A percentile compares a stretch with the other conserved stretches of the same genome.
Evolutionary conservation across 2,888 invertebrate species (phyloP).

Genomic region (Aphelenchoides bicaudatus): DNA sequence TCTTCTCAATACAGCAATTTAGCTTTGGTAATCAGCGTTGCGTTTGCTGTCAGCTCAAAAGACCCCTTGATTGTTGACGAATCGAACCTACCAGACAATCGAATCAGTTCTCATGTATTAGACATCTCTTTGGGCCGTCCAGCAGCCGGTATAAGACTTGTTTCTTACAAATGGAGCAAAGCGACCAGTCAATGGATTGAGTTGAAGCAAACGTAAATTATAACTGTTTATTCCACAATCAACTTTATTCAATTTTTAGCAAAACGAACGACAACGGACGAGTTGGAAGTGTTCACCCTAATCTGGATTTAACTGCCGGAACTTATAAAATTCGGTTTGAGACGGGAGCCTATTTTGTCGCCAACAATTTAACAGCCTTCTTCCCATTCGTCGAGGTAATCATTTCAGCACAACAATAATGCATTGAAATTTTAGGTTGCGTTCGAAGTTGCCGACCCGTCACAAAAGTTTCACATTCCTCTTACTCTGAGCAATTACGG

Average conservation of each 20-base stretch:
- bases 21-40: constrained; percentile 15
- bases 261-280: constrained; percentile 43
- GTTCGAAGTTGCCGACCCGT: constrained; percentile 40
- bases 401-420: not conserved
- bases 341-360: constrained; percentile 38
- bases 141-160: constrained; percentile 38
- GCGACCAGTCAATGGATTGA: constrained; percentile 21
- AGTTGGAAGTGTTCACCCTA: constrained; percentile 43
- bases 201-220: constrained; percentile 26
- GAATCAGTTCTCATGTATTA: constrained; percentile 46
- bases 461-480: constrained; percentile 49
- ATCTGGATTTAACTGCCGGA: constrained; percentile 34
- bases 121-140: constrained; percentile 47
- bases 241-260: constrained; percentile 28
- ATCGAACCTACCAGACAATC: constrained; percentile 19
- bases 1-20: not conserved
- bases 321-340: constrained; percentile 42
- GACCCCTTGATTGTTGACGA: constrained; percentile 1
- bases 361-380: constrained; percentile 36
- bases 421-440: constrained; percentile 36
- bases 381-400: constrained; percentile 46
- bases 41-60: constrained; percentile 9
- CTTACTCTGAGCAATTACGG: constrained; percentile 50
- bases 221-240: not conserved
- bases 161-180: constrained; percentile 28